Percentiles rank a stretch among this genome's conserved stretches.
These are phyloP conservation scores for Cherax quadricarinatus DNA, from an alignment of 1,140 invertebrate species.

Conservation along the genomic window DNA sequence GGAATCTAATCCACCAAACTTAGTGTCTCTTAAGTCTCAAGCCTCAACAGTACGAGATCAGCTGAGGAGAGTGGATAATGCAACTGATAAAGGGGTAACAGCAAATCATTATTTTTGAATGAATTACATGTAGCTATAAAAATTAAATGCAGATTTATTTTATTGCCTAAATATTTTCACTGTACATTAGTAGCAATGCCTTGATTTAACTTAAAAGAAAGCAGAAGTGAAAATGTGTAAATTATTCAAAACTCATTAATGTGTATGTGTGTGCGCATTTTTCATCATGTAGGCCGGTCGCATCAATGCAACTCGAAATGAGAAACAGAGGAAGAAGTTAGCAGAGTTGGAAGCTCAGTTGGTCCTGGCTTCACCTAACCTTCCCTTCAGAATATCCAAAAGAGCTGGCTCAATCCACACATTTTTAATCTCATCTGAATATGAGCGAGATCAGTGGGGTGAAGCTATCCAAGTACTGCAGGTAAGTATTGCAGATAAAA, in stretches of 20 bases:
- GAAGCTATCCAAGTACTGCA: slow-evolving; percentile 91
- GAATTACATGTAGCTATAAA: not conserved
- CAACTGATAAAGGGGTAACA: slow-evolving; percentile 60
- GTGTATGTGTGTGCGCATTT: not conserved
- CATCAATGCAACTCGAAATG: slow-evolving; percentile 80
- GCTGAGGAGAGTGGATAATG: slow-evolving; percentile 82
- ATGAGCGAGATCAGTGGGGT: slow-evolving; percentile 94
- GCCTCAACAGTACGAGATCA: slow-evolving; percentile 90
- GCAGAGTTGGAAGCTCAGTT: slow-evolving; percentile 92
- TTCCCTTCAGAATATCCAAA: slow-evolving; percentile 85
- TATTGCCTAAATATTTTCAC: not conserved
- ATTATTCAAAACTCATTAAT: not conserved
- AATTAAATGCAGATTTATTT: not conserved
- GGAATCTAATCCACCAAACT: slow-evolving; percentile 87
- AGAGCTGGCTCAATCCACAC: slow-evolving; percentile 82
- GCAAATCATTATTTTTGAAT: not conserved
- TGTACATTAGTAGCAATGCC: not conserved
- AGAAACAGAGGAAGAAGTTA: slow-evolving; percentile 92
- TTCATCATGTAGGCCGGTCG: slow-evolving; percentile 41
- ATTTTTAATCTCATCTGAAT: slow-evolving; percentile 95
- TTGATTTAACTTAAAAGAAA: not conserved
- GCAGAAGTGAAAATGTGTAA: not conserved
- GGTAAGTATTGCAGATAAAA: slow-evolving; percentile 70
- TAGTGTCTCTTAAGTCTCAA: slow-evolving; percentile 89
- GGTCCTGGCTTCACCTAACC: slow-evolving; percentile 91